Conservation (phyloP, 2,113 vertebrate genomes). For the Dromas ardeola region DNA sequence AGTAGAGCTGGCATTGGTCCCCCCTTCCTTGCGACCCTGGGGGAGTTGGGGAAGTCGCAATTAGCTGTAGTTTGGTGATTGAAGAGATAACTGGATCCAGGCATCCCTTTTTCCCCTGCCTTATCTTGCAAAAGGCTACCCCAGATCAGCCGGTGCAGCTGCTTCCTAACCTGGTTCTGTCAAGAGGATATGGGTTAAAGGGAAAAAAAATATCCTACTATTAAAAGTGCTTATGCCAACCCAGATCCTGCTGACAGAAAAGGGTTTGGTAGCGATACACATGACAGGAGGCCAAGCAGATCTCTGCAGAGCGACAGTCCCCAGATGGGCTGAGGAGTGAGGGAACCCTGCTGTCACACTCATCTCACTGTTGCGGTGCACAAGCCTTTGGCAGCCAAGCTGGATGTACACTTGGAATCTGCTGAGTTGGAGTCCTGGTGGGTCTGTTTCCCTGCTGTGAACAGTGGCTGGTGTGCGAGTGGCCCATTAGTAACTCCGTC, state of each 20-base stretch:
- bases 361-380: background rate
- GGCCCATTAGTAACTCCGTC: background rate
- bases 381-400: background rate
- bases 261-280: background rate
- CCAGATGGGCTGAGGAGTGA: slow-evolving; percentile 21
- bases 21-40: fast-evolving
- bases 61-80: background rate
- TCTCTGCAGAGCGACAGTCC: slow-evolving; percentile 28
- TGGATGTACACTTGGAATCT: background rate
- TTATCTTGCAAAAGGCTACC: background rate
- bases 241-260: slow-evolving; percentile 11
- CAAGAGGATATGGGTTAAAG: slow-evolving; percentile 25
- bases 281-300: slow-evolving; percentile 9
- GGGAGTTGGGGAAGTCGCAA: background rate
- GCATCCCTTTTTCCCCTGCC: background rate
- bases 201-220: background rate
- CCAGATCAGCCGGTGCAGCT: background rate
- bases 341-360: slow-evolving; percentile 16
- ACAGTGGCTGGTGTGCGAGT: background rate
- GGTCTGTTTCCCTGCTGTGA: background rate
- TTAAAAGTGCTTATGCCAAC: slow-evolving; percentile 35
- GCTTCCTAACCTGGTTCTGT: slow-evolving; percentile 56
- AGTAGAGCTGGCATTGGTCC: background rate
- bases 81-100: background rate
- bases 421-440: background rate